Percentiles rank a stretch among this genome's conserved stretches.
phyloP scores from a whole-genome alignment of 2,797 vertebrate species.

The Leptatherina wallacei region DNA sequence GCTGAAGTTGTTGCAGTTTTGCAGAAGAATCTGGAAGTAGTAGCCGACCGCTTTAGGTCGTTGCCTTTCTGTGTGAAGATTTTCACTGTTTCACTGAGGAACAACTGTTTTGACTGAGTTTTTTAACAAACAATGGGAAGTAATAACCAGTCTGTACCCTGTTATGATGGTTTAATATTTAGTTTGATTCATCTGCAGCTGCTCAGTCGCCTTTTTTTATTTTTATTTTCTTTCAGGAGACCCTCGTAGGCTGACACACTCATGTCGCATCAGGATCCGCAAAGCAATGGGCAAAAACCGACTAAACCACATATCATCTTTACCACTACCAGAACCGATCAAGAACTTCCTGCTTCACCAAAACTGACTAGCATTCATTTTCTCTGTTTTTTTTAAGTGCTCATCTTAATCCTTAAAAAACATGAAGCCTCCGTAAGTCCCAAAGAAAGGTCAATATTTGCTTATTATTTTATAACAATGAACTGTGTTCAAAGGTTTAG shows the following conservation, averaged over 20 bases:
- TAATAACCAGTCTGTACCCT: neutral
- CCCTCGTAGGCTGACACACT: conserved; percentile 83
- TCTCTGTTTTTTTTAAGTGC: neutral
- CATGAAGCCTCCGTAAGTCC: neutral
- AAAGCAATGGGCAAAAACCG: conserved; percentile 87
- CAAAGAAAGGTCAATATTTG: conserved; percentile 19
- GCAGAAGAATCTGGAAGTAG: no score
- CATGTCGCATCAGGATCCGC: conserved; percentile 90
- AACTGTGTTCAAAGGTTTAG: conserved; percentile 9
- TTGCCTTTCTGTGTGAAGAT: neutral
- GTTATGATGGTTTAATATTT: neutral
- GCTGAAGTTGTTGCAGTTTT: no score
- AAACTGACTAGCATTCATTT: conserved; percentile 58
- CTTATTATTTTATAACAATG: conserved; percentile 31
- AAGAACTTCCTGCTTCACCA: conserved; percentile 89
- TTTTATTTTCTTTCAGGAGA: conserved; percentile 72
- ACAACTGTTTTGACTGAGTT: neutral
- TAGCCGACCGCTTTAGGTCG: no score
- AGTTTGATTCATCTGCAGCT: neutral
- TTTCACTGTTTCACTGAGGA: neutral
- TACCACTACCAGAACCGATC: conserved; percentile 90
- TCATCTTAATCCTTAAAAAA: conserved; percentile 11
- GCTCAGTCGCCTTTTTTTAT: neutral
- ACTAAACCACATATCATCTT: conserved; percentile 82
- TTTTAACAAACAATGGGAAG: neutral